Base-by-base conservation (phyloP, 2,888 invertebrate genomes). In the Andrena flavipes region DNA sequence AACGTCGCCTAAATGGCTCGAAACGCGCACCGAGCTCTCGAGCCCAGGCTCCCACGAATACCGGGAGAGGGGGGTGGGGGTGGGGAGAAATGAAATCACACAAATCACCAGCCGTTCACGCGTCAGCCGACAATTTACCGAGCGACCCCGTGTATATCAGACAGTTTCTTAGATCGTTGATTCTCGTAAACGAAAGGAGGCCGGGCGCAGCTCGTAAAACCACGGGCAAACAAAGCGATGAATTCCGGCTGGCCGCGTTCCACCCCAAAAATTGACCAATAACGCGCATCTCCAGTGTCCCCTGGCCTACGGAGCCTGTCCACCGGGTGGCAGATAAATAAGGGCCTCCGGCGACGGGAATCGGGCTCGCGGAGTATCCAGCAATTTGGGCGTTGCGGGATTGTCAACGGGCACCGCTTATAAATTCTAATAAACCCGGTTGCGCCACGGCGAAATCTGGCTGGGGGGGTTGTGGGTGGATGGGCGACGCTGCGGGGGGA, bases 341-440 rank as follows among this genome's bases (percentile, higher is more conserved):
- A 92, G 91, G 91, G 90, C n/a, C 30, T 35, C 26, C 54, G 42
- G 49, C 56, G 62, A 26, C 29, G 84, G 75, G 83, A 79, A 85
- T 87, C 85, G 83, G 71, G 78, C 82, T 83, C 84, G 73, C 72
- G 84, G 83, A 86, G 80, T 84, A 89, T 88, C 88, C 76, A 82
- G 91, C 91, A 92, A 92, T 93, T 92, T 92, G 92, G 92, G 93
- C 92, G 93, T 92, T 91, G 76, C 91, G 80, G 89, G 89, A 91
- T 90, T 92, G 93, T 93, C 93, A 91, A 87, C 89, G 86, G 83
- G 82, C 56, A 84, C 89, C 89, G 93, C 92, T 92, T 93, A 91
- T 93, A 94, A 94, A 93, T 93, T 93, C 92, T 93, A 93, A 93
- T 93, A 93, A 93, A 92, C 87, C 83, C 76, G 76, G 54, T 74